Evolutionary conservation across 2,113 vertebrate species (phyloP), one percentile per base, ranked within the genome.

Genomic region (Cheirogaleus medius): DNA sequence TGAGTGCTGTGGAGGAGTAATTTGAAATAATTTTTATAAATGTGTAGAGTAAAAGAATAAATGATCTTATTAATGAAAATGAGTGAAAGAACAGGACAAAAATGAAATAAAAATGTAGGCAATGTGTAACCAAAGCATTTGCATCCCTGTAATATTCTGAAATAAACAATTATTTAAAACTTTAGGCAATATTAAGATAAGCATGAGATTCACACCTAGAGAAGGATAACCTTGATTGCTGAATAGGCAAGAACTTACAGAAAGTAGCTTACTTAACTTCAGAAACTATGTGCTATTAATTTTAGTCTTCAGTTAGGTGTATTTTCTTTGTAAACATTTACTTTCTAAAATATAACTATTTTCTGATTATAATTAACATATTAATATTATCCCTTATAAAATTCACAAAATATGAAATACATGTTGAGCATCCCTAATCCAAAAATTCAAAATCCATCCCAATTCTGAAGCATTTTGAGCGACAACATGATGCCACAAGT

Each of bases 21-120:
- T 88, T 52, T 87, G 27, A 90, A 94, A 71, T 91, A 91, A 64
- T 74, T 84, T 77, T 81, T 39, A 25, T 69, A 87, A 80, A 63
- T 32, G 34, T 97, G 21, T 37, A 76, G 12, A 82, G 8, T 64
- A 20, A 15, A 90, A 81, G 32, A 95, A 68, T 56, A 96, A 71
- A 58, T 84, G 21, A 68, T 81, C 25, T 74, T 69, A 20, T 29
- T 66, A 77, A 71, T 68, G 1, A 85, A 37, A 94, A 74, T 90
- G 18, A 74, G 3, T 64, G n/a, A 84, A 73, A 92, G 7, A 89
- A 0, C 1, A 81, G 18, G 9, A 77, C 4, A 89, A 89, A 96
- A 77, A 42, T 56, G 5, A 87, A 83, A 29, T 60, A 39, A 81
- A 56, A 74, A 76, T 83, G 47, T 68, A 6, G 9, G 6, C 0